Evolutionary conservation across 2,113 vertebrate genomes (phyloP), one percentile per base, ranked within the genome.

Genomic region (Azemiops feae): DNA sequence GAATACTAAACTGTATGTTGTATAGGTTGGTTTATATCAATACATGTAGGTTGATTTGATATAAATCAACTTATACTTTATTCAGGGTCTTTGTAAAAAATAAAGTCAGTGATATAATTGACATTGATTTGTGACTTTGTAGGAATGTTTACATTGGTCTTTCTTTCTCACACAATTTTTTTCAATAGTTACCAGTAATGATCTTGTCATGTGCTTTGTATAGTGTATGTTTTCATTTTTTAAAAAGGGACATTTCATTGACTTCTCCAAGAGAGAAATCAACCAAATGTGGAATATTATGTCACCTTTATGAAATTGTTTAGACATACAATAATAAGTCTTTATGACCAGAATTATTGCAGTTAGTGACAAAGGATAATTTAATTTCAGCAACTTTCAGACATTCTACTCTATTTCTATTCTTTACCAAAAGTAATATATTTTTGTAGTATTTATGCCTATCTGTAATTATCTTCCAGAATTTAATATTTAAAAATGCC

Each of bases 51-150:
- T 58, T 25, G 57, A 25, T 58, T 58, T 58, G 57, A 25, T 58
- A 25, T 58, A 58, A 57, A 94, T 95, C 93, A 94, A 97, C 92
- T 55, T 93, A 58, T 0, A 64, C 10, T 30, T 64, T 64, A 0
- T 94, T 91, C 92, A 93, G 87, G 45, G 93, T 69, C 69, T 50
- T 94, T 88, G 64, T 57, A 89, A 14, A 95, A 88, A 12, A 95
- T 93, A 91, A 74, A 85, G 47, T 14, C 3, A 8, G n/a, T 91
- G 94, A 94, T 90, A 23, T 94, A 85, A 88, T 89, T 92, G 95
- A 91, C 50, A 34, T 45, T 88, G 92, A 87, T 91, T 12, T 90
- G 89, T 74, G 93, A 93, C 39, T 92, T 93, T 89, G 4, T 27
- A 45, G 1, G 53, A 93, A 23, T n/a, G 88, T 93, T 74, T 89